These are phyloP conservation scores for Sphaeridia pumilis DNA, from an alignment of 2,888 invertebrate species.

Conservation along the genomic window DNA sequence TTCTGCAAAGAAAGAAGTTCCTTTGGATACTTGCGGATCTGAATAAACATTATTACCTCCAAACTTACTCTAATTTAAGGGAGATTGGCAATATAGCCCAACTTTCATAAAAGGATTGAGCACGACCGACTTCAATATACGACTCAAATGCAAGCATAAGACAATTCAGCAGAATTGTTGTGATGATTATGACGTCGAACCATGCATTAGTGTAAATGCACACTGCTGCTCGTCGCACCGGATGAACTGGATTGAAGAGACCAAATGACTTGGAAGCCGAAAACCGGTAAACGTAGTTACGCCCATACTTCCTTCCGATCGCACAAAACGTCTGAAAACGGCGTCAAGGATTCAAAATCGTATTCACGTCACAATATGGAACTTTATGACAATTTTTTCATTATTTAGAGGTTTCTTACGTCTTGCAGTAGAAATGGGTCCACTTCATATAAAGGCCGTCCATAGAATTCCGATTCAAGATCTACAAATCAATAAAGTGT, in stretches of 20 bases:
- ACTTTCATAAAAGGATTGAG: neutral
- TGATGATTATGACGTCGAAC: conserved; percentile 83
- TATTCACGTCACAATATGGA: neutral
- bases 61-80: neutral
- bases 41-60: neutral
- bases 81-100: neutral
- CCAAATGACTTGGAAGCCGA: conserved; percentile 85
- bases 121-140: conserved; percentile 2
- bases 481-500: too few species aligned
- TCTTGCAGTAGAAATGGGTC: conserved; percentile 2
- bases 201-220: conserved; percentile 89
- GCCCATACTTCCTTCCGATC: conserved; percentile 84
- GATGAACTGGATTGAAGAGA: conserved; percentile 85
- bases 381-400: neutral
- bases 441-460: neutral
- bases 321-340: conserved; percentile 85
- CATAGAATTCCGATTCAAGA: neutral
- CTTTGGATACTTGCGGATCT: neutral
- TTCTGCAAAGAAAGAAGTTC: neutral
- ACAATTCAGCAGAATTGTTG: conserved; percentile 78
- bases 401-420: neutral
- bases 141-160: conserved; percentile 72
- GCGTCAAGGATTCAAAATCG: neutral
- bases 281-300: conserved; percentile 92
- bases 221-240: conserved; percentile 70